Evolutionary conservation across 2,797 vertebrate species (phyloP).

Genomic region (Chromobotia macracanthus): DNA sequence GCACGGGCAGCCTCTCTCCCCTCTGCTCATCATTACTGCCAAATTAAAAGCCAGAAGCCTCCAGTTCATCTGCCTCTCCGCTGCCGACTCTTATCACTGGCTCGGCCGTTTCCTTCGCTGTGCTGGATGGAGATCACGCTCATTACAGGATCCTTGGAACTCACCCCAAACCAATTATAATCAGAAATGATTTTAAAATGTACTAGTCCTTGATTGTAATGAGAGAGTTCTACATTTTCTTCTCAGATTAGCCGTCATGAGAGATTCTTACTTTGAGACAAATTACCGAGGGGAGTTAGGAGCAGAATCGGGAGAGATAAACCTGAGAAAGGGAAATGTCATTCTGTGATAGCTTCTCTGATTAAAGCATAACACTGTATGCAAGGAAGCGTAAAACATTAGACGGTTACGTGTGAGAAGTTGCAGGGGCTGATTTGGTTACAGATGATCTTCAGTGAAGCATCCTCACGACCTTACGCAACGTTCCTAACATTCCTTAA

Average conservation of each 20-base stretch:
- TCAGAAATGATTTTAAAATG: constrained; percentile 58
- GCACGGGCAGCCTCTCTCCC: constrained; percentile 11
- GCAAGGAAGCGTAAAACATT: constrained; percentile 33
- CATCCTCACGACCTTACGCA: not conserved
- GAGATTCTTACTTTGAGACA: constrained; percentile 56
- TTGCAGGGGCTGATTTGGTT: constrained; percentile 19
- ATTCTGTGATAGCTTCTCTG: constrained; percentile 21
- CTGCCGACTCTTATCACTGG: constrained; percentile 22
- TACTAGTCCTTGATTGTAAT: constrained; percentile 55
- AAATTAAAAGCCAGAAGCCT: constrained; percentile 47
- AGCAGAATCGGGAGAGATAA: constrained; percentile 44
- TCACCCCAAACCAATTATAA: constrained; percentile 64
- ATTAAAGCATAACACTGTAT: constrained; percentile 36
- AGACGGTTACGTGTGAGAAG: constrained; percentile 12
- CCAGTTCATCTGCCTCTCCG: constrained; percentile 37
- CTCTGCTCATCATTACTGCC: constrained; percentile 50
- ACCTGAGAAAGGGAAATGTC: constrained; percentile 34
- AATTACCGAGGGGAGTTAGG: constrained; percentile 77
- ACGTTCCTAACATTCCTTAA: not conserved
- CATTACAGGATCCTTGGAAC: constrained; percentile 51
- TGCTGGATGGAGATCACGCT: constrained; percentile 16
- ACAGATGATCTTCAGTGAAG: constrained; percentile 25
- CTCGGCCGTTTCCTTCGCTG: constrained; percentile 5
- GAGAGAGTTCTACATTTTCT: constrained; percentile 49
- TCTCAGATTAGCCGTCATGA: constrained; percentile 44